Evolutionary conservation across 2,888 invertebrate genomes (phyloP), one percentile per base, ranked within the genome.

Genomic region (Tridacna crocea): DNA sequence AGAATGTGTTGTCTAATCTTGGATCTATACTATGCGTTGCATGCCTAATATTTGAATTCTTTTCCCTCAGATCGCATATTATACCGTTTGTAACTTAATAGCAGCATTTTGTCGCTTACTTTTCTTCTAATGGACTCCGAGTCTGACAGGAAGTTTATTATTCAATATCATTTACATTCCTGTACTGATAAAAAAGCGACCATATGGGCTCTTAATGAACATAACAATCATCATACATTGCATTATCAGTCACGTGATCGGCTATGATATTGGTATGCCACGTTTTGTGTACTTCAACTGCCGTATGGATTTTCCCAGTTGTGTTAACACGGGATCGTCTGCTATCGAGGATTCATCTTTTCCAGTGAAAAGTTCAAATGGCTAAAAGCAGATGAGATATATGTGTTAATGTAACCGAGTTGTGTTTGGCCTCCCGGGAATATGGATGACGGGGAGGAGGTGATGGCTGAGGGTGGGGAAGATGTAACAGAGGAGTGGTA

Each of bases 401-500:
- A 36, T 36, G 36, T 36, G 2, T 36, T 36, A 36, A 2, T 36
- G 36, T 36, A 36, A 36, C 36, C 36, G 3, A 36, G 8, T 8
- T 36, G 36, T 36, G 36, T 36, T 36, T 4, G 2, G 8, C 3
- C 36, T 8, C 36, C 36, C 2, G 3, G 36, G 36, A 36, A 4
- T 19, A 55, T 55, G 55, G 19, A 15, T 55, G 2, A 15, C 17
- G 55, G 55, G 55, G 55, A 15, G 55, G 55, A 55, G 11, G 19
- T 55, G 55, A 55, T 55, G 55, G 55, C 55, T 19, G 55, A 55
- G 55, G 55, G 55, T 55, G 11, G 55, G 55, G 55, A 55, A 55
- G 55, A 55, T 19, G 55, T 55, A 15, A 19, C 55, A 55, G 88
- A 87, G 79, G 90, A 90, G 60, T 90, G 88, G 88, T 91, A 91